Percentiles rank a stretch among this genome's conserved stretches.
These are phyloP conservation scores for Ophion obscuratus DNA, from an alignment of 2,888 invertebrate genomes.

Conservation along the genomic window DNA sequence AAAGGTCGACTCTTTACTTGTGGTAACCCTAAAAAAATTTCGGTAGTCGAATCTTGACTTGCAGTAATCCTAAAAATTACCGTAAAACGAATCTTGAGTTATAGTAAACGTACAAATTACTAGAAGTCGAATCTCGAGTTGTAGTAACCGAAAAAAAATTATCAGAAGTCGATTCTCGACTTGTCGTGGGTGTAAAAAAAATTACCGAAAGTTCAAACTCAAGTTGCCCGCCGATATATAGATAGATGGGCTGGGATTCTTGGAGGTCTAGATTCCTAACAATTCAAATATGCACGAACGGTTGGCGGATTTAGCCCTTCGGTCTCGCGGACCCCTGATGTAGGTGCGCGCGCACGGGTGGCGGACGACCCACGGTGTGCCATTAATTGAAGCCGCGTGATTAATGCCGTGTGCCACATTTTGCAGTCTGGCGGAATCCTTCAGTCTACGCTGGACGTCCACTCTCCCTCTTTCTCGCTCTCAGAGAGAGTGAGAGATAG, in stretches of 20 bases:
- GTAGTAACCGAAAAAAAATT: background rate
- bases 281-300: background rate
- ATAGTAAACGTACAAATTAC: too few species aligned
- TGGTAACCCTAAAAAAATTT: too few species aligned
- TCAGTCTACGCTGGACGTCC: slow-evolving; percentile 55
- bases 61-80: too few species aligned
- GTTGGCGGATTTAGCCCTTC: background rate
- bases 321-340: background rate
- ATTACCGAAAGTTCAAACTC: too few species aligned
- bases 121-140: too few species aligned
- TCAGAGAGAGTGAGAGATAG: too few species aligned
- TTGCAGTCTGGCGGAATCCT: slow-evolving; percentile 64
- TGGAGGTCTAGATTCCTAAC: background rate
- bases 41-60: too few species aligned
- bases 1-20: too few species aligned
- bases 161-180: background rate
- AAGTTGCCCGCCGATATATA: background rate
- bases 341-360: background rate
- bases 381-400: slow-evolving; percentile 78
- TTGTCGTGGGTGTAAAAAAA: background rate
- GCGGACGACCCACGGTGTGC: slow-evolving; percentile 30
- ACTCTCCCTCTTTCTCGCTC: slow-evolving; percentile 19
- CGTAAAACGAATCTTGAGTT: too few species aligned
- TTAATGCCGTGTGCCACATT: slow-evolving; percentile 76
- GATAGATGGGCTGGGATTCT: background rate